Conservation (phyloP, 2,113 vertebrate species). For the Dinomys branickii region DNA sequence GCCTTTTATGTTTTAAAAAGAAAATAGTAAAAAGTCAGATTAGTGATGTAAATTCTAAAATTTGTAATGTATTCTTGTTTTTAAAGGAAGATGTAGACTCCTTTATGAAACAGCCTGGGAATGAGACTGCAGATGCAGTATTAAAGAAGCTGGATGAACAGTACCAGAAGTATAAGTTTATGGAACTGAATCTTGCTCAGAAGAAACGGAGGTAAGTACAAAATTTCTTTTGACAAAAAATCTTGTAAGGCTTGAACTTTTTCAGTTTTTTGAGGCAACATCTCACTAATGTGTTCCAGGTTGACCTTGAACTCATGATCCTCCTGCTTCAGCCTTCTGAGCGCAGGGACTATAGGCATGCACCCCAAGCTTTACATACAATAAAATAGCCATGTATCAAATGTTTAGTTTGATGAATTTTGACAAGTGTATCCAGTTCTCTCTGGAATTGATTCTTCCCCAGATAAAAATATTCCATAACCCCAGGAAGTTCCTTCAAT, state of each 20-base stretch:
- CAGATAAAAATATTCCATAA: background rate
- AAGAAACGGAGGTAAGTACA: slow-evolving; percentile 95
- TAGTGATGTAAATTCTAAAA: slow-evolving; percentile 39
- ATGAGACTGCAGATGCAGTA: slow-evolving; percentile 94
- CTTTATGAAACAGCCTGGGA: slow-evolving; percentile 97
- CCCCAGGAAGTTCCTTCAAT: background rate
- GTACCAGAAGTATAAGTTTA: slow-evolving; percentile 99
- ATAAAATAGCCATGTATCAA: background rate
- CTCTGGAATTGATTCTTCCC: background rate
- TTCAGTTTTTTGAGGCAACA: background rate
- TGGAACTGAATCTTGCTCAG: slow-evolving; percentile 98
- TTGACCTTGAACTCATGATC: background rate
- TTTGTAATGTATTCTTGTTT: slow-evolving; percentile 59
- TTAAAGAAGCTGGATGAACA: slow-evolving; percentile 97
- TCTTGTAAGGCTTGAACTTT: background rate
- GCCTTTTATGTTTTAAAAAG: slow-evolving; percentile 38
- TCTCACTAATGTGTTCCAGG: background rate
- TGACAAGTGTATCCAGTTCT: slow-evolving; percentile 10
- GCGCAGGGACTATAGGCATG: background rate
- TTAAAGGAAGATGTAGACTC: slow-evolving; percentile 97
- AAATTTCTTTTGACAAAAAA: slow-evolving; percentile 45
- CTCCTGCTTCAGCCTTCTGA: background rate
- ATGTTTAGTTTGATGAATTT: slow-evolving; percentile 35
- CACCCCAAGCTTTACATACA: background rate
- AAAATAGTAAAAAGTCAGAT: slow-evolving; percentile 36